A percentile compares a stretch with the other conserved stretches of the same genome.
Conservation (phyloP, 1,140 invertebrate genomes). For the Diploscapter pachys region DNA sequence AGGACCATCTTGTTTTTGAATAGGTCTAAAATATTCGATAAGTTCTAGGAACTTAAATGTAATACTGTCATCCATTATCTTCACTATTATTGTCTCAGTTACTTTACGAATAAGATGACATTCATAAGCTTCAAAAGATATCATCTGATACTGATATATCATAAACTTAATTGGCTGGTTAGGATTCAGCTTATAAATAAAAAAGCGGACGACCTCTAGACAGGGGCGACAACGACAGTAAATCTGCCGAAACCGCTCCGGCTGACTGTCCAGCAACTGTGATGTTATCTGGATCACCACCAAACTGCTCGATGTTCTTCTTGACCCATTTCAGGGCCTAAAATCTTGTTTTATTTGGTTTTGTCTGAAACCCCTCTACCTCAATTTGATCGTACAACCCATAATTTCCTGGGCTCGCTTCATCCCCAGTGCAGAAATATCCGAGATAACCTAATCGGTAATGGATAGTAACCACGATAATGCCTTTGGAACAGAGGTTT, state of each 20-base stretch:
- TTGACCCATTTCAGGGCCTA: constrained; percentile 67
- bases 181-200: not conserved
- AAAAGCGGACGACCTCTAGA: constrained; percentile 64
- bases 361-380: too few relatives aligned
- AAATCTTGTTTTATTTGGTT: too few relatives aligned
- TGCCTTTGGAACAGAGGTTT: constrained; percentile 62
- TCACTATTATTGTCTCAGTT: too few relatives aligned
- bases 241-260: constrained; percentile 75
- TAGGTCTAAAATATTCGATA: constrained; percentile 26
- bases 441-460: constrained; percentile 67
- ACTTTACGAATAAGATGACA: too few relatives aligned
- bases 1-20: constrained; percentile 41
- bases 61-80: too few relatives aligned
- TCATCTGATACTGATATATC: not conserved
- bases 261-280: constrained; percentile 66
- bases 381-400: constrained; percentile 75
- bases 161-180: not conserved
- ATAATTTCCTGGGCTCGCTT: constrained; percentile 61
- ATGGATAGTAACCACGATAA: constrained; percentile 72
- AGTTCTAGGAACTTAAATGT: too few relatives aligned
- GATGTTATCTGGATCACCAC: constrained; percentile 63
- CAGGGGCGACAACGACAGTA: constrained; percentile 80
- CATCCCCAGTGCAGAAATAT: constrained; percentile 57
- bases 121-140: too few relatives aligned
- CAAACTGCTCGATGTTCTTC: constrained; percentile 56